A percentile compares a stretch with the other conserved stretches of the same genome.
Conservation (phyloP, 1,140 invertebrate genomes). For the Phymorhynchus buccinoides region DNA sequence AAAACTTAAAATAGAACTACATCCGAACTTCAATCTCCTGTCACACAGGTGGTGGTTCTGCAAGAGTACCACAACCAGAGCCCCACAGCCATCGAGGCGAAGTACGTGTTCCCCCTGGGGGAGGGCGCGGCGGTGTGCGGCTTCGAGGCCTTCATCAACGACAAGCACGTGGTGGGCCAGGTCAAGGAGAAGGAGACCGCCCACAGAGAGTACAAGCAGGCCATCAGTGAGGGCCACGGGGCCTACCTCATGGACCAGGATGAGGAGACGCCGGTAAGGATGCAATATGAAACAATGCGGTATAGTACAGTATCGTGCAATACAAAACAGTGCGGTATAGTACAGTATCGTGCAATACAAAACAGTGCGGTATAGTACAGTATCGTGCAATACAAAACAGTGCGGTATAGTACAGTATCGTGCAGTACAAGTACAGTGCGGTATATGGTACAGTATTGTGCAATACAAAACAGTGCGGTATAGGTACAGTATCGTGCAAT, state of each 20-base stretch:
- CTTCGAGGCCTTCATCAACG: constrained; percentile 75
- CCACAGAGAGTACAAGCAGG: constrained; percentile 73
- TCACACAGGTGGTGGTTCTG: constrained; percentile 66
- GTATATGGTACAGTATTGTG: background rate
- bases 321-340: too few species aligned
- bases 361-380: background rate
- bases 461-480: background rate
- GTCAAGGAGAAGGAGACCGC: constrained; percentile 75
- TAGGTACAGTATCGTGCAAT: background rate
- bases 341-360: too few species aligned
- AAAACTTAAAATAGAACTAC: background rate
- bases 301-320: too few species aligned
- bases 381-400: background rate
- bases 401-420: background rate
- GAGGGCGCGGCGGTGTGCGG: constrained; percentile 73
- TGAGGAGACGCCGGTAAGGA: constrained; percentile 72
- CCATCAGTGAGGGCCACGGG: constrained; percentile 74
- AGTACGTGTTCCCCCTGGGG: constrained; percentile 74
- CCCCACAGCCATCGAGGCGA: constrained; percentile 69
- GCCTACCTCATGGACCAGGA: constrained; percentile 75
- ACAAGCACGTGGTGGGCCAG: constrained; percentile 73
- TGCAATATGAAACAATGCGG: too few species aligned
- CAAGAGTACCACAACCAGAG: constrained; percentile 72
- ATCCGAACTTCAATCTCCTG: background rate
- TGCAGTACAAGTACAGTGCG: background rate